Evolutionary conservation across 2,888 invertebrate species (phyloP).

Genomic region (Tricholauxania praeusta): DNA sequence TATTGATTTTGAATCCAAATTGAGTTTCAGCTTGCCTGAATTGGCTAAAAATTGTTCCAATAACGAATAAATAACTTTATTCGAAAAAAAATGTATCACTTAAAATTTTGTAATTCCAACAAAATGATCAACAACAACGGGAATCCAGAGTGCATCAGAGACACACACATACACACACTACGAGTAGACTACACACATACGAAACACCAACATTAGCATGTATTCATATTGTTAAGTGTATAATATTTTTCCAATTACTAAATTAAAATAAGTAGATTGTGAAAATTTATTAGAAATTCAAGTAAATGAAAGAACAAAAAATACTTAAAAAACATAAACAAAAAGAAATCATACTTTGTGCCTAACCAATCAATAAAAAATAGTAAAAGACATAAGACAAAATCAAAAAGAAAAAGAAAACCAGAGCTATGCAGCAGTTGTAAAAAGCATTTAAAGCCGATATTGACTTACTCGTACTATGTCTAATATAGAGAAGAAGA

Average conservation of each 20-base stretch:
- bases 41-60: no score
- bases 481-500: conserved; percentile 10
- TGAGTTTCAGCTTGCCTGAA: no score
- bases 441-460: conserved; percentile 24
- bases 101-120: no score
- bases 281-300: conserved; percentile 29
- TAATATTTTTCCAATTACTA: conserved; percentile 37
- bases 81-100: no score
- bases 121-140: conserved; percentile 29
- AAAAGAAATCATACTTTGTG: conserved; percentile 61
- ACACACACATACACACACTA: conserved; percentile 18
- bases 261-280: conserved; percentile 31
- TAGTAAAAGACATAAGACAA: conserved; percentile 47
- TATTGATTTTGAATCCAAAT: no score
- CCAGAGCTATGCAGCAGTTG: conserved; percentile 20
- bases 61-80: no score
- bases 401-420: conserved; percentile 44
- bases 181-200: conserved; percentile 9
- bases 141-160: conserved; percentile 42
- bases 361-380: conserved; percentile 61
- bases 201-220: conserved; percentile 17
- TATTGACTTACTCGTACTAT: conserved; percentile 8
- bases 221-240: conserved; percentile 25
- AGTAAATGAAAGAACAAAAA: conserved; percentile 36
- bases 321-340: conserved; percentile 42